Evolutionary conservation across 2,113 vertebrate species (phyloP).

Genomic region (Todiramphus chloris): DNA sequence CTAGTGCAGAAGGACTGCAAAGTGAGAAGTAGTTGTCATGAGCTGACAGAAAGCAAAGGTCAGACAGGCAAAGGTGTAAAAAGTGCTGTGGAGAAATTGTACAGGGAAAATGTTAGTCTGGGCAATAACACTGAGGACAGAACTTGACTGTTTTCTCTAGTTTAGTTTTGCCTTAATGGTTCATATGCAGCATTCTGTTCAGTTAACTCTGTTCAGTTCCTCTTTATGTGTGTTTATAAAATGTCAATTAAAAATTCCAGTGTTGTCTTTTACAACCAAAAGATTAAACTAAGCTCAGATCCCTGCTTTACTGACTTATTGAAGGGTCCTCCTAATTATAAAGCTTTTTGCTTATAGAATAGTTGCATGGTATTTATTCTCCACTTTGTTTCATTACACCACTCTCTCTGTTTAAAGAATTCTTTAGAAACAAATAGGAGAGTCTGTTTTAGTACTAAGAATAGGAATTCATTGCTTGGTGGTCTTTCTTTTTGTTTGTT

Average conservation of each 20-base stretch:
- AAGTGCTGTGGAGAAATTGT: not conserved
- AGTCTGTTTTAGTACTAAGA: not conserved
- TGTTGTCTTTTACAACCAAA: not conserved
- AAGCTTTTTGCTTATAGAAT: not conserved
- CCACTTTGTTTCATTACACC: not conserved
- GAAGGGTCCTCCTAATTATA: not conserved
- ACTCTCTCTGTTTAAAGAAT: not conserved
- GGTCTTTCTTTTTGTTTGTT: too few relatives aligned
- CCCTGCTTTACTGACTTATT: not conserved
- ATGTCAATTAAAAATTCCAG: not conserved
- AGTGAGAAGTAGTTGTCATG: not conserved
- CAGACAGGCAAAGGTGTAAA: not conserved
- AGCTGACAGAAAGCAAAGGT: not conserved
- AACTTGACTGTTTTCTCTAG: not conserved
- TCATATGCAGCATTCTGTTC: not conserved
- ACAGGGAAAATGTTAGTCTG: fast-evolving
- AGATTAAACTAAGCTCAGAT: not conserved
- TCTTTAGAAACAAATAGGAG: not conserved
- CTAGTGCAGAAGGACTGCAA: not conserved
- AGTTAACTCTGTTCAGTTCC: not conserved
- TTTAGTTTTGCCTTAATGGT: not conserved
- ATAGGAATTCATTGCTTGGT: not conserved
- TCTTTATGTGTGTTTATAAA: not conserved
- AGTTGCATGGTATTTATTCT: not conserved
- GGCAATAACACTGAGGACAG: not conserved